These are phyloP conservation scores for Halcyon leucocephala DNA, from an alignment of 2,797 vertebrate species.

Conservation along the genomic window DNA sequence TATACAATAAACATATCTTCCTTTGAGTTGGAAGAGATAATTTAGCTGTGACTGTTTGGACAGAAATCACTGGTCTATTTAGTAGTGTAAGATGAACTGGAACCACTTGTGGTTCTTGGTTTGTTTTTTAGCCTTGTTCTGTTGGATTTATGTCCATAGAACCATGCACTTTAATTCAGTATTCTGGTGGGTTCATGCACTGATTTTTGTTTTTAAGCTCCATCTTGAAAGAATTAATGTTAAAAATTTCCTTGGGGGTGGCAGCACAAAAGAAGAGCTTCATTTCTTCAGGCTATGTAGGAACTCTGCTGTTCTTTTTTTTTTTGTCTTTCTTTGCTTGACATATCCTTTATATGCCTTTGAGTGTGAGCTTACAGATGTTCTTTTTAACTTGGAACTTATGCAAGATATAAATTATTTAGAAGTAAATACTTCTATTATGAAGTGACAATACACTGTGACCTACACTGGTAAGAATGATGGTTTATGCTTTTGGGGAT, in stretches of 20 bases:
- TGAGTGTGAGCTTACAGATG: not conserved
- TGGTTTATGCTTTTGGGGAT: not conserved
- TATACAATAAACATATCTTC: conserved; percentile 14
- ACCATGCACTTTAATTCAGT: not conserved
- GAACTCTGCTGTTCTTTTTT: not conserved
- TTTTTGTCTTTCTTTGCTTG: not conserved
- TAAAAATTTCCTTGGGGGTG: not conserved
- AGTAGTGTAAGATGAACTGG: not conserved
- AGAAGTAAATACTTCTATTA: not conserved
- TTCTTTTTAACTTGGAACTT: not conserved
- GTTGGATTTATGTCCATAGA: not conserved
- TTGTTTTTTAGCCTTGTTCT: not conserved
- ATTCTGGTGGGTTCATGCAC: not conserved
- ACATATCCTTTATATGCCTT: not conserved
- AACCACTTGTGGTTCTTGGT: not conserved
- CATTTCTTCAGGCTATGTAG: not conserved
- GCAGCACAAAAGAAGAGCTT: not conserved
- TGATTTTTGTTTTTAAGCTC: not conserved
- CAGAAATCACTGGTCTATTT: not conserved
- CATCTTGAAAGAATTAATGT: not conserved
- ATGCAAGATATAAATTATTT: not conserved
- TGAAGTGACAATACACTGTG: not conserved
- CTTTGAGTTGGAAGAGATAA: not conserved
- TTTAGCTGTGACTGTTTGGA: not conserved
- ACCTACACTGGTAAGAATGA: not conserved